phyloP scores from a whole-genome alignment of 1,140 invertebrate genomes.

The Brevipalpus yothersi region DNA sequence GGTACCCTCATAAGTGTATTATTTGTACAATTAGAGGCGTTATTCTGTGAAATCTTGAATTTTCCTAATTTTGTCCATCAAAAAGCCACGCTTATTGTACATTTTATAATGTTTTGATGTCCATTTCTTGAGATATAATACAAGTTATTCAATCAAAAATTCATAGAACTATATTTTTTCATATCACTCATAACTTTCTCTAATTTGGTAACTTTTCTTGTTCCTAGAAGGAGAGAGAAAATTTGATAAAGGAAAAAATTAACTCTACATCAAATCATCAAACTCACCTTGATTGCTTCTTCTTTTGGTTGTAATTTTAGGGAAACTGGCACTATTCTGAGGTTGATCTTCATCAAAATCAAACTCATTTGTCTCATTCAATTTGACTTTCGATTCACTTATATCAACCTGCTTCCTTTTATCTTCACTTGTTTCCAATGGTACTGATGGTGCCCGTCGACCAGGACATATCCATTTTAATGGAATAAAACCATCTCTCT shows the following conservation, averaged over 20 bases:
- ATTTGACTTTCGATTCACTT: neutral
- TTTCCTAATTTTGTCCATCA: too few species aligned
- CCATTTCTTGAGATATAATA: too few species aligned
- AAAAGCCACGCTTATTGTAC: too few species aligned
- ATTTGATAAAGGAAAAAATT: too few species aligned
- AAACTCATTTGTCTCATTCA: constrained; percentile 1
- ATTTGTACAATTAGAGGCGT: too few species aligned
- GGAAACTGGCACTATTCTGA: neutral
- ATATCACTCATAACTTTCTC: constrained; percentile 5
- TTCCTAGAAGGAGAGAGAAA: neutral
- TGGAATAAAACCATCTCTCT: constrained; percentile 6
- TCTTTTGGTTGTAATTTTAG: neutral
- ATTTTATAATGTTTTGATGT: too few species aligned
- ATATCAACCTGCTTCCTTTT: neutral
- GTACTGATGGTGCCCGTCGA: constrained; percentile 6
- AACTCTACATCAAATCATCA: too few species aligned
- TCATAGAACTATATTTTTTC: neutral
- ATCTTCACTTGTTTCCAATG: neutral
- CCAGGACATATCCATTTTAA: constrained; percentile 11
- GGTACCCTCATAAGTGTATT: too few species aligned
- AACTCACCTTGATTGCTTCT: neutral
- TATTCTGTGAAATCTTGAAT: too few species aligned
- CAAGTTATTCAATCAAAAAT: too few species aligned
- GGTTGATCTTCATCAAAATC: constrained; percentile 4
- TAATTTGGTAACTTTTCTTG: constrained; percentile 1